phyloP scores from a whole-genome alignment of 2,113 vertebrate species.

The Eclectus roratus region DNA sequence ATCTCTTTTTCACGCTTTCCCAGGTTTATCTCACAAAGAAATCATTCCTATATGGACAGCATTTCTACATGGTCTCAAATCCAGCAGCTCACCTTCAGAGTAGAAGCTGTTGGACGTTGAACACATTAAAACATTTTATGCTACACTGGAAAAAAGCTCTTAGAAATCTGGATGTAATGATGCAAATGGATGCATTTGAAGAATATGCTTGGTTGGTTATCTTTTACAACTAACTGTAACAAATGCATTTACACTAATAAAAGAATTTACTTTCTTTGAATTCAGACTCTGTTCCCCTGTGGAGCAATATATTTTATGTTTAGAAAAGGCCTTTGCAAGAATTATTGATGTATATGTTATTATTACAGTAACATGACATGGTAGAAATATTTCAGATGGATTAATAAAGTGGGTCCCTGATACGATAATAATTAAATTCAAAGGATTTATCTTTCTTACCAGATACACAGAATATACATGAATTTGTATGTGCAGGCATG shows the following conservation, averaged over 20 bases:
- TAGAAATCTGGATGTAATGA: not conserved
- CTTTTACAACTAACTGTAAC: slow-evolving; percentile 11
- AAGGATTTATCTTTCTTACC: not conserved
- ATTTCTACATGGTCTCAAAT: not conserved
- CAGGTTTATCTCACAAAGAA: not conserved
- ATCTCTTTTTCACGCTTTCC: rapidly evolving
- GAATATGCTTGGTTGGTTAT: not conserved
- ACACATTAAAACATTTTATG: not conserved
- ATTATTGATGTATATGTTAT: not conserved
- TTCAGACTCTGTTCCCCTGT: not conserved
- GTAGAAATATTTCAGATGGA: not conserved
- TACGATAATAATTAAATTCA: not conserved
- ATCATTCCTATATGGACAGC: not conserved
- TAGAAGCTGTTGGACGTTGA: not conserved
- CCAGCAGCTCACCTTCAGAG: not conserved
- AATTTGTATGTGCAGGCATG: not conserved
- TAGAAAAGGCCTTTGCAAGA: not conserved
- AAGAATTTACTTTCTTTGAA: not conserved
- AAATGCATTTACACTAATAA: not conserved
- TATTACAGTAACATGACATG: not conserved
- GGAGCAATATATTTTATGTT: not conserved
- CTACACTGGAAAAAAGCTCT: not conserved
- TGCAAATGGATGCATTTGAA: not conserved
- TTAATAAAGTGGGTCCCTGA: not conserved
- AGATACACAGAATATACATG: not conserved